Evolutionary conservation across 35 echinoderm and acorn worm species (phyloP).

Genomic region (Lytechinus variegatus): DNA sequence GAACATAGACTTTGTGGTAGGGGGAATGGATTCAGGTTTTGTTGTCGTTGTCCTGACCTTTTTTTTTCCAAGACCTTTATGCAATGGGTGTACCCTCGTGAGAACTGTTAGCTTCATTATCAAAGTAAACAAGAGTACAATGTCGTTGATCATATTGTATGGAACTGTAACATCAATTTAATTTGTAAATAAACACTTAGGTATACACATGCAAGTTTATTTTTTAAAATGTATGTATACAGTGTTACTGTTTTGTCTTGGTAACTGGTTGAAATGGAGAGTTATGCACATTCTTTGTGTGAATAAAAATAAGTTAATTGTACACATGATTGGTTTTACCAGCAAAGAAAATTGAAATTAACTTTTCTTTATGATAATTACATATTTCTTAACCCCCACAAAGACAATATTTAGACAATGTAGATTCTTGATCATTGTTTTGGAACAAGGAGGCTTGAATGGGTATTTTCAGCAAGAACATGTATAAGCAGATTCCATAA

Average conservation of each 20-base stretch:
- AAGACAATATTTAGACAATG: background rate
- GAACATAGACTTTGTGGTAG: too few species aligned
- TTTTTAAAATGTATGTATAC: background rate
- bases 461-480: too few species aligned
- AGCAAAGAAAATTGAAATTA: background rate
- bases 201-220: slow-evolving; percentile 5
- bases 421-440: background rate
- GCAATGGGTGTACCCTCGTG: background rate
- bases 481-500: too few species aligned
- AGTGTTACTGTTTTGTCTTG: background rate
- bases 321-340: background rate
- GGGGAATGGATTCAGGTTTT: background rate
- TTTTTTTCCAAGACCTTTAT: background rate
- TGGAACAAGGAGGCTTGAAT: too few species aligned
- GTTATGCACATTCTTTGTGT: background rate
- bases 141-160: background rate
- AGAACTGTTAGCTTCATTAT: background rate
- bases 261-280: background rate
- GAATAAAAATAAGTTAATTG: background rate
- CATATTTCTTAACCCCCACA: background rate
- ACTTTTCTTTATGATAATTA: background rate
- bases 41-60: background rate
- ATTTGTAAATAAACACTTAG: background rate
- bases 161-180: background rate
- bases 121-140: background rate